phyloP scores from a whole-genome alignment of 2,888 invertebrate species.

The Neria commutata region DNA sequence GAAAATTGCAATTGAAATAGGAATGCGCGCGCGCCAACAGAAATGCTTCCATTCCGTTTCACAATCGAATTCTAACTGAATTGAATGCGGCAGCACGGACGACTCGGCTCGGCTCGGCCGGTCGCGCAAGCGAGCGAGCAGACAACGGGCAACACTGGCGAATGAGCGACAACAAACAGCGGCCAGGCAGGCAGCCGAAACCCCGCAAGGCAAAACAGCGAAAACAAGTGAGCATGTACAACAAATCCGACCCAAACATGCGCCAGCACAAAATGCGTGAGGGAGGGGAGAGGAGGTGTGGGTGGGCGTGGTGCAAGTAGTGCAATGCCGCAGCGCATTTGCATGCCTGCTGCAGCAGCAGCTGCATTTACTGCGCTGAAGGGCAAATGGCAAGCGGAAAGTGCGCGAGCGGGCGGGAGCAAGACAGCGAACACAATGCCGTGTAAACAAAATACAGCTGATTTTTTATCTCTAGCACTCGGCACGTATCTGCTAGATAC shows the following conservation, averaged over 20 bases:
- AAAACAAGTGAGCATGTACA: not conserved
- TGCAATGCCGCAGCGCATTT: not conserved
- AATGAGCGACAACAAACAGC: not conserved
- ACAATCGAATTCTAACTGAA: constrained; percentile 57
- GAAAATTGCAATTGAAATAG: not conserved
- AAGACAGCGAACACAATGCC: no score
- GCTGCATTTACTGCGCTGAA: no score
- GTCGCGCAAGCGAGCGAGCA: constrained; percentile 10
- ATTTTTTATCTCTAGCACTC: no score
- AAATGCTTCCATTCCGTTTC: constrained; percentile 47
- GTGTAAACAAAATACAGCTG: no score
- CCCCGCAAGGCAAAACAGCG: not conserved
- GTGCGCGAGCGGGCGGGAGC: no score
- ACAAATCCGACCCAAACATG: not conserved
- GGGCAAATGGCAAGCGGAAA: no score
- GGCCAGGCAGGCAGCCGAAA: not conserved
- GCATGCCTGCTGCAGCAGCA: no score
- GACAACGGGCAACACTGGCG: not conserved
- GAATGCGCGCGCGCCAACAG: not conserved
- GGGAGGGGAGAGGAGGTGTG: not conserved
- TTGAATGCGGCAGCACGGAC: constrained; percentile 11
- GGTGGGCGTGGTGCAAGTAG: not conserved
- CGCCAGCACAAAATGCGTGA: not conserved
- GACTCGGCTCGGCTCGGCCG: not conserved
- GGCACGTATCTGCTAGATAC: no score